These are phyloP conservation scores for Andrena camellia DNA, from an alignment of 2,888 invertebrate species.

Conservation along the genomic window DNA sequence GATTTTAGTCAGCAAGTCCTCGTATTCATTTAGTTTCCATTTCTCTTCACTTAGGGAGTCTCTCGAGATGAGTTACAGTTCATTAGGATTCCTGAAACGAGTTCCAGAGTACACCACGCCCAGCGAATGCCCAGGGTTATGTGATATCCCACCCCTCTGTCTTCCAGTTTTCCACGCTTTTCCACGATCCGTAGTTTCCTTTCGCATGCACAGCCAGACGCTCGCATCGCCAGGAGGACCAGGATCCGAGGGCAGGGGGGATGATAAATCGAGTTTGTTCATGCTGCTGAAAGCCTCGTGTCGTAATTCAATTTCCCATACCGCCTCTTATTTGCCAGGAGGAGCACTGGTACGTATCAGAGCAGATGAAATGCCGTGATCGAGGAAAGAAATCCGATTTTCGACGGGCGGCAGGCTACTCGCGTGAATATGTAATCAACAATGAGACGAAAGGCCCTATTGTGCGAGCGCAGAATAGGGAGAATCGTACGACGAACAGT, in stretches of 20 bases:
- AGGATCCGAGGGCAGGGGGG: background rate
- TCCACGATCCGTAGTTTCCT: background rate
- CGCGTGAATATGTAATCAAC: slow-evolving; percentile 46
- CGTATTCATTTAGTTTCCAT: slow-evolving; percentile 29
- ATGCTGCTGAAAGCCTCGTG: slow-evolving; percentile 32
- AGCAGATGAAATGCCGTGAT: slow-evolving; percentile 13
- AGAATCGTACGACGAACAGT: background rate
- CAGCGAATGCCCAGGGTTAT: slow-evolving; percentile 1
- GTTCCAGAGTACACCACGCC: slow-evolving; percentile 20
- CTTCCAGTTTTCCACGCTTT: background rate
- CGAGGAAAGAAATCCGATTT: slow-evolving; percentile 24
- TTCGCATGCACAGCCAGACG: background rate
- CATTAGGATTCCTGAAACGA: slow-evolving; percentile 44
- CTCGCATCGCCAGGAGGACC: background rate
- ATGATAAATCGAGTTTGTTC: slow-evolving; percentile 53
- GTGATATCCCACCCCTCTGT: background rate
- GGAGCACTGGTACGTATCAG: background rate
- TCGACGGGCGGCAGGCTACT: background rate
- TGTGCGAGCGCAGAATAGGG: background rate
- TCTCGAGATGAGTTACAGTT: slow-evolving; percentile 17
- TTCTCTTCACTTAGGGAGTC: slow-evolving; percentile 2
- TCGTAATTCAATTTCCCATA: slow-evolving; percentile 36
- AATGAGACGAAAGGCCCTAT: slow-evolving; percentile 26
- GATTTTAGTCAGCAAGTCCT: background rate
- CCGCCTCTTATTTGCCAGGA: slow-evolving; percentile 29